Percentiles rank a stretch among this genome's conserved stretches.
Evolutionary conservation across 2,888 invertebrate genomes (phyloP).

Genomic region (Parasteatoda lunata): DNA sequence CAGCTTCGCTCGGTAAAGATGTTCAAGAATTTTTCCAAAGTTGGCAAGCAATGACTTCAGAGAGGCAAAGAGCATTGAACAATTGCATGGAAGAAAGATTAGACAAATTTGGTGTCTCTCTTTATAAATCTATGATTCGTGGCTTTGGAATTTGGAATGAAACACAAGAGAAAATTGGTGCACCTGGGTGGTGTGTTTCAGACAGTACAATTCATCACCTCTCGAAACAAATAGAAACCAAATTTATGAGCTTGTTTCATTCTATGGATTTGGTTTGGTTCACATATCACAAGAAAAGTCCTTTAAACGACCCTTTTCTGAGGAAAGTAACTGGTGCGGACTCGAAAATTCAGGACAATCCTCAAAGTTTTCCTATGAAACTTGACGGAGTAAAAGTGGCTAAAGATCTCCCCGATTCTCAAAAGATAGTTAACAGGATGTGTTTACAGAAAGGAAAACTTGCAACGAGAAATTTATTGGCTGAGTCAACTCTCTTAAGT

Average conservation of each 20-base stretch:
- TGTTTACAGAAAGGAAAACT: too few species aligned
- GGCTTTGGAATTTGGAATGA: constrained; percentile 33
- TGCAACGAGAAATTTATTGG: too few species aligned
- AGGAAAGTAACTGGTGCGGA: too few species aligned
- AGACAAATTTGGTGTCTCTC: background rate
- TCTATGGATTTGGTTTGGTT: constrained; percentile 12
- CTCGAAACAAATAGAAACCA: background rate
- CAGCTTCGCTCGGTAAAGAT: background rate
- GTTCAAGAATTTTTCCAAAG: constrained; percentile 10
- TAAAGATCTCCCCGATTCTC: too few species aligned
- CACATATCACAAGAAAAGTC: background rate
- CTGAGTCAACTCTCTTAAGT: too few species aligned
- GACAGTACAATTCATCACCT: constrained; percentile 6
- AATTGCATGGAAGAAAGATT: background rate
- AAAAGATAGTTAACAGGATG: too few species aligned
- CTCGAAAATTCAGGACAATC: too few species aligned
- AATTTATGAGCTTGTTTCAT: constrained; percentile 12
- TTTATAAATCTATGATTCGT: constrained; percentile 18
- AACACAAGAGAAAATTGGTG: constrained; percentile 18
- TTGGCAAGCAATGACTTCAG: constrained; percentile 5
- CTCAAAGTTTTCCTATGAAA: too few species aligned
- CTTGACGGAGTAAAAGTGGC: too few species aligned
- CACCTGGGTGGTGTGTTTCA: constrained; percentile 35
- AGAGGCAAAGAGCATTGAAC: background rate
- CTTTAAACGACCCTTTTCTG: too few species aligned